phyloP scores from a whole-genome alignment of 1,140 invertebrate genomes.

The Gryllus bimaculatus region DNA sequence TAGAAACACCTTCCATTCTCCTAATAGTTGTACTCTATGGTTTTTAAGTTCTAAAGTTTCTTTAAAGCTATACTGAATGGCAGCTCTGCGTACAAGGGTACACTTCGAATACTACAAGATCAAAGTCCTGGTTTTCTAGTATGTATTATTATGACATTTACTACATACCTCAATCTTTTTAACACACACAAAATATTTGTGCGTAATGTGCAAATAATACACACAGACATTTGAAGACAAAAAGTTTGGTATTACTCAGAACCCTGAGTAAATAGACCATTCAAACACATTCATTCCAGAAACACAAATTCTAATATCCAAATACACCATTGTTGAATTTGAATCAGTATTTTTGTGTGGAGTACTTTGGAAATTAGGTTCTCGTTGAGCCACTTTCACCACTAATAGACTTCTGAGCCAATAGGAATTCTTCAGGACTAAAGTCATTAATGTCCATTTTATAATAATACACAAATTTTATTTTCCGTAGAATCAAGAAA shows the following conservation, averaged over 20 bases:
- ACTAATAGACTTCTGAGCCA: background rate
- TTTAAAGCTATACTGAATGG: background rate
- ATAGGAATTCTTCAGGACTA: background rate
- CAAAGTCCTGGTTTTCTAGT: background rate
- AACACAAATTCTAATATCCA: background rate
- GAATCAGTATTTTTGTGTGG: background rate
- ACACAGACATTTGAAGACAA: background rate
- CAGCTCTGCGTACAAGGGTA: background rate
- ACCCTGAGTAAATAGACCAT: background rate
- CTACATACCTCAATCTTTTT: background rate
- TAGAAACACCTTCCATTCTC: background rate
- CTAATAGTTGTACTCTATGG: conserved; percentile 1
- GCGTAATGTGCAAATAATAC: background rate
- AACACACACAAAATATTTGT: background rate
- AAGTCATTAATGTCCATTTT: background rate
- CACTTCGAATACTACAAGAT: background rate
- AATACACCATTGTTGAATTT: background rate
- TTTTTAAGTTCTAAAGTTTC: background rate
- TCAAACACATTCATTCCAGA: background rate
- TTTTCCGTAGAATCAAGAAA: conserved; percentile 24
- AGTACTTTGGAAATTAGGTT: background rate
- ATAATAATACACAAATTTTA: conserved; percentile 24
- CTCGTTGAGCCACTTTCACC: background rate
- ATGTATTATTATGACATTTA: conserved; percentile 6
- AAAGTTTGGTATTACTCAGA: background rate